Conservation (phyloP, 2,113 vertebrate species). For the Rhizomys pruinosus region DNA sequence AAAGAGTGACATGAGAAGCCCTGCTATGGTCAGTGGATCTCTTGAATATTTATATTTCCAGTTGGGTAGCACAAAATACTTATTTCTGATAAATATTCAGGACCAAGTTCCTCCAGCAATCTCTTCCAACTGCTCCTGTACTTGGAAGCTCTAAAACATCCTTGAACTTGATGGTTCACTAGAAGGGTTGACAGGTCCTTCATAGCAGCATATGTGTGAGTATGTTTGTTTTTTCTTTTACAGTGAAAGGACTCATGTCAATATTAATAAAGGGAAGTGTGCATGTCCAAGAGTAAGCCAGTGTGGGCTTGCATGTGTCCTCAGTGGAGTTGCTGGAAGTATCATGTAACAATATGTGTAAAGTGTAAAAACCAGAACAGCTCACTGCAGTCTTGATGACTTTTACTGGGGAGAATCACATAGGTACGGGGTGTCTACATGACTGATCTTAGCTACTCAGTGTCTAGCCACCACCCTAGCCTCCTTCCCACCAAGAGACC, state of each 20-base stretch:
- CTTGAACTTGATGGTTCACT: background rate
- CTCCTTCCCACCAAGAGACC: background rate
- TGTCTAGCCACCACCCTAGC: background rate
- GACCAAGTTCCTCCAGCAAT: background rate
- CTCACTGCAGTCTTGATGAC: background rate
- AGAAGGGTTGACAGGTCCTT: background rate
- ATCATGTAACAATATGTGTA: background rate
- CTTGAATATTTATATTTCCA: background rate
- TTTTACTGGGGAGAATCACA: background rate
- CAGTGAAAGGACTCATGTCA: background rate
- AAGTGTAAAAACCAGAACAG: background rate
- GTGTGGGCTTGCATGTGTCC: background rate
- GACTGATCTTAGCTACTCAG: background rate
- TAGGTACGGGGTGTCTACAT: background rate
- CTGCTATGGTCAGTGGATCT: background rate
- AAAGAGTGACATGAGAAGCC: background rate
- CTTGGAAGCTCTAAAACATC: background rate
- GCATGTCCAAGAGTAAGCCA: background rate
- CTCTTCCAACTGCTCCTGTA: constrained; percentile 27
- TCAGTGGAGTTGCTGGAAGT: background rate
- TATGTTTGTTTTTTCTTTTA: background rate
- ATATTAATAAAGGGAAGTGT: background rate
- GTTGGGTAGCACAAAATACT: constrained; percentile 31
- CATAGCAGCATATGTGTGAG: background rate
- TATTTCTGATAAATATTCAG: constrained; percentile 7